A percentile compares a stretch with the other conserved stretches of the same genome.
phyloP scores from a whole-genome alignment of 2,888 invertebrate species.

The Oxyteleia sp. region DNA sequence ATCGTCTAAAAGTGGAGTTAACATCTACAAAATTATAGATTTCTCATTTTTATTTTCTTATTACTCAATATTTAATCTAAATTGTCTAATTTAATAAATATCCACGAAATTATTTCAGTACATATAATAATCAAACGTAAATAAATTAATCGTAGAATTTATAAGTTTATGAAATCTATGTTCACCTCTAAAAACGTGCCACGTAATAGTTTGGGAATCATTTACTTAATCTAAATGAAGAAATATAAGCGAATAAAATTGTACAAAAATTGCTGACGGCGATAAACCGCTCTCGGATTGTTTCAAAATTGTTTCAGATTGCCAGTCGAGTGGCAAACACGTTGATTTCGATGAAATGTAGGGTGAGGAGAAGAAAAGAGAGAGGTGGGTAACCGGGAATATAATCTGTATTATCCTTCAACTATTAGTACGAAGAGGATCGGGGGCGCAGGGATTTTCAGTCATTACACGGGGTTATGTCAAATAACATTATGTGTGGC shows the following conservation, averaged over 20 bases:
- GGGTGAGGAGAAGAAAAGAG: slow-evolving; percentile 75
- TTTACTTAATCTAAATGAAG: slow-evolving; percentile 64
- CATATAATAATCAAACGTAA: too few relatives aligned
- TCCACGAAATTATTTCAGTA: too few relatives aligned
- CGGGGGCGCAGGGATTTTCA: slow-evolving; percentile 83
- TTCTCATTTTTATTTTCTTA: too few relatives aligned
- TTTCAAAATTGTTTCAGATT: slow-evolving; percentile 86
- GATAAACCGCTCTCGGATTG: slow-evolving; percentile 75
- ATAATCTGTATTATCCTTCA: slow-evolving; percentile 87
- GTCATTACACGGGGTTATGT: slow-evolving; percentile 82
- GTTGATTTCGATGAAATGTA: slow-evolving; percentile 76
- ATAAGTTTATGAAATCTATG: background rate
- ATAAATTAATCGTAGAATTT: too few relatives aligned
- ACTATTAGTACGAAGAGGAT: slow-evolving; percentile 86
- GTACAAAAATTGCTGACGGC: slow-evolving; percentile 74
- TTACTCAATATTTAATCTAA: too few relatives aligned
- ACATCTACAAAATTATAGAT: too few relatives aligned
- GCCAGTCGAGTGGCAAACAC: slow-evolving; percentile 84
- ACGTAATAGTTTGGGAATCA: slow-evolving; percentile 31
- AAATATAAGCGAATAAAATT: slow-evolving; percentile 55
- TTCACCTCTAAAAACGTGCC: slow-evolving; percentile 6
- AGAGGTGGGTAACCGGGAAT: slow-evolving; percentile 76
- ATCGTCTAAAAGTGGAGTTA: too few relatives aligned
- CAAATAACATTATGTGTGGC: slow-evolving; percentile 82
- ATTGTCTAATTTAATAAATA: too few relatives aligned